Conservation (phyloP, 2,797 vertebrate species). For the Pyrocephalus nanus region DNA sequence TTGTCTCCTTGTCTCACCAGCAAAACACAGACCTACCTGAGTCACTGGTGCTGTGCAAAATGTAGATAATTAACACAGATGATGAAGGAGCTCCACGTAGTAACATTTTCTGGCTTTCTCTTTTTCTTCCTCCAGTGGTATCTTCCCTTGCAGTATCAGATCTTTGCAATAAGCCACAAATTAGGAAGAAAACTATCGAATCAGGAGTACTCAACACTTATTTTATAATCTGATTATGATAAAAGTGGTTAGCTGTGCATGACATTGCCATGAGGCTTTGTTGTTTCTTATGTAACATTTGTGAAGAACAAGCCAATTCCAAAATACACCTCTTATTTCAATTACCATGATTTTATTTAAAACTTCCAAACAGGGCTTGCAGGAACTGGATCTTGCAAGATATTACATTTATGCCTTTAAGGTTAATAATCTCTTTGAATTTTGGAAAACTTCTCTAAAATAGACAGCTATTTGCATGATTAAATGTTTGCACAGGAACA, state of each 20-base stretch:
- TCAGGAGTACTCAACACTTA: not conserved
- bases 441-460: not conserved
- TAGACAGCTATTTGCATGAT: conserved; percentile 17
- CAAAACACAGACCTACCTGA: not conserved
- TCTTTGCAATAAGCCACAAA: not conserved
- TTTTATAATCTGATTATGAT: not conserved
- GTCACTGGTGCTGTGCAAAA: not conserved
- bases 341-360: not conserved
- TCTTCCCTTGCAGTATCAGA: not conserved
- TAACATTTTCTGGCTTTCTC: not conserved
- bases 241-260: not conserved
- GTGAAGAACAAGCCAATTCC: not conserved
- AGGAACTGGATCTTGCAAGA: not conserved
- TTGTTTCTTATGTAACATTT: not conserved
- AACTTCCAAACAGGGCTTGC: not conserved
- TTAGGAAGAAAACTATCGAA: not conserved
- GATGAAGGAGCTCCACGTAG: not conserved
- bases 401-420: not conserved
- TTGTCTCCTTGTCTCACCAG: not conserved
- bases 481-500: conserved; percentile 46
- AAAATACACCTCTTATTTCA: not conserved
- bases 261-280: not conserved
- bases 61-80: not conserved
- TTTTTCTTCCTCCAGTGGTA: not conserved
- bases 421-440: conserved; percentile 27